phyloP scores from a whole-genome alignment of 2,797 vertebrate species.

The Channallabes apus region DNA sequence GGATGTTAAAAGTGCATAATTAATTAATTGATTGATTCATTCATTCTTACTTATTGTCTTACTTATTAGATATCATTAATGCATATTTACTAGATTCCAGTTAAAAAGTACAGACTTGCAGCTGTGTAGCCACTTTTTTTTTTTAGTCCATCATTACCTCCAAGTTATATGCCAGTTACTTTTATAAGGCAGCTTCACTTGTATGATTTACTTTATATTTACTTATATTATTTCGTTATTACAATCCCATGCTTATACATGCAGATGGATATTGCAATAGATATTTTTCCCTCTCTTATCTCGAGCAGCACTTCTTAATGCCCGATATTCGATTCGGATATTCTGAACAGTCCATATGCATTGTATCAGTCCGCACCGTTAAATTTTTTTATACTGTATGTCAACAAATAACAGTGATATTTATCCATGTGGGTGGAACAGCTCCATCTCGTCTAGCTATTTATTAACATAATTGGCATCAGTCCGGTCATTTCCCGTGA shows the following conservation, averaged over 20 bases:
- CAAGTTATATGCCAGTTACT: background rate
- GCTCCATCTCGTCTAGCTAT: slow-evolving; percentile 10
- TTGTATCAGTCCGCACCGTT: background rate
- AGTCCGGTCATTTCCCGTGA: slow-evolving; percentile 47
- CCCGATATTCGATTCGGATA: background rate
- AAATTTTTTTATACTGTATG: background rate
- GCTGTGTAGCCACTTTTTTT: background rate
- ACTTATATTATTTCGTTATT: background rate
- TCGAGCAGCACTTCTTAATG: slow-evolving; percentile 10
- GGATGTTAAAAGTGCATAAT: background rate
- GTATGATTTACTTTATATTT: background rate
- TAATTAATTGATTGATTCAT: too few species aligned
- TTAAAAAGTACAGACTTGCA: background rate
- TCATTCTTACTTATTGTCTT: background rate
- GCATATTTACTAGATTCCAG: background rate
- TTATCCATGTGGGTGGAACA: slow-evolving; percentile 19
- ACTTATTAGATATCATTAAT: too few species aligned
- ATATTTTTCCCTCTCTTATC: background rate
- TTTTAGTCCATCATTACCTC: background rate
- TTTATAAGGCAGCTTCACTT: background rate
- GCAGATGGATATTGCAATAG: background rate
- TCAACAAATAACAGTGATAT: background rate
- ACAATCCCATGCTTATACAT: background rate
- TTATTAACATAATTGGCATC: slow-evolving; percentile 39
- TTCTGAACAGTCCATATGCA: background rate